phyloP scores from a whole-genome alignment of 2,888 invertebrate genomes.

The Pyrocoelia pectoralis region DNA sequence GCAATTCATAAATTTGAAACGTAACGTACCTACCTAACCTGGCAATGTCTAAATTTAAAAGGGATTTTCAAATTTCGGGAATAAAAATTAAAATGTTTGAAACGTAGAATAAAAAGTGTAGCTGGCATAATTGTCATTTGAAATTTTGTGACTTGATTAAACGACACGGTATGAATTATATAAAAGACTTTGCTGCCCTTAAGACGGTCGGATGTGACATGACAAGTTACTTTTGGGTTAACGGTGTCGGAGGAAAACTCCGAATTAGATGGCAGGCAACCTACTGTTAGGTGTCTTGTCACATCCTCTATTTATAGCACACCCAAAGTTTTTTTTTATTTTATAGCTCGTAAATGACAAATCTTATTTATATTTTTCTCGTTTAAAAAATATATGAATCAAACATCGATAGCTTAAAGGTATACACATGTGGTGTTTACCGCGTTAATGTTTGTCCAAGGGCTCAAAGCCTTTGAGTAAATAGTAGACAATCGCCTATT shows the following conservation, averaged over 20 bases:
- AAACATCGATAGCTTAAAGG: slow-evolving; percentile 25
- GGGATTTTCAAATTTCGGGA: not conserved
- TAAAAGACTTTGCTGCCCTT: slow-evolving; percentile 32
- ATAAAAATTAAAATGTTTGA: slow-evolving; percentile 6
- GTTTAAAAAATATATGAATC: slow-evolving; percentile 17
- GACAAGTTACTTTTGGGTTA: slow-evolving; percentile 37
- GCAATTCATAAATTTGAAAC: too few species aligned
- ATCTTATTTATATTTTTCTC: slow-evolving; percentile 33
- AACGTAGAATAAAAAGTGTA: slow-evolving; percentile 12
- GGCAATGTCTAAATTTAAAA: too few species aligned
- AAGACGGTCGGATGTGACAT: slow-evolving; percentile 30
- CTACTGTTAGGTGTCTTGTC: slow-evolving; percentile 42
- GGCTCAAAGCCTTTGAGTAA: slow-evolving; percentile 29
- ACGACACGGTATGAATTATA: slow-evolving; percentile 42
- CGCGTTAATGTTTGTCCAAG: slow-evolving; percentile 31
- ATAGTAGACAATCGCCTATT: slow-evolving; percentile 32
- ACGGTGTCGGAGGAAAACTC: slow-evolving; percentile 24
- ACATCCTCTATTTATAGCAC: slow-evolving; percentile 37
- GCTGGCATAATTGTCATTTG: slow-evolving; percentile 43
- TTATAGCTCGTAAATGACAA: slow-evolving; percentile 42
- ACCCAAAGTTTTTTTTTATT: slow-evolving; percentile 35
- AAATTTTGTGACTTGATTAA: slow-evolving; percentile 45
- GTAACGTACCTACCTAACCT: too few species aligned
- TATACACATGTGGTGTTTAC: slow-evolving; percentile 32
- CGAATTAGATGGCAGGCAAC: slow-evolving; percentile 29